Evolutionary conservation across 2,797 vertebrate species (phyloP).

Genomic region (Nannoperca australis): DNA sequence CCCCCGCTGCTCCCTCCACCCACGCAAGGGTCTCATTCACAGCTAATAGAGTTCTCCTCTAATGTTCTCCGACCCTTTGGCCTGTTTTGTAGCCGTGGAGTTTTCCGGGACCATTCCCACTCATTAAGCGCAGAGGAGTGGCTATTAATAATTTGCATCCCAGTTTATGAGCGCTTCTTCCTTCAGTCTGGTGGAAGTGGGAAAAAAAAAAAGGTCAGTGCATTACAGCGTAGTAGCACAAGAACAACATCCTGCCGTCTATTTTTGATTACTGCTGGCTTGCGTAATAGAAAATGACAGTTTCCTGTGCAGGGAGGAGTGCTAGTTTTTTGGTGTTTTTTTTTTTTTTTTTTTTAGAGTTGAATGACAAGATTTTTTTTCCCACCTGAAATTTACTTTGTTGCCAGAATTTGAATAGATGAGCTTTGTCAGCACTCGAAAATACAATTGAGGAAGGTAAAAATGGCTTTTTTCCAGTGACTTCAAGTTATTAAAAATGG

Average conservation of each 20-base stretch:
- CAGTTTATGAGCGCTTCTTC: constrained; percentile 40
- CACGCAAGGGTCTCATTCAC: constrained; percentile 50
- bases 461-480: constrained; percentile 16
- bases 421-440: constrained; percentile 44
- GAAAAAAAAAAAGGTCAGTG: constrained; percentile 66
- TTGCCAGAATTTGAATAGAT: constrained; percentile 28
- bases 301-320: constrained; percentile 58
- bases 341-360: constrained; percentile 36
- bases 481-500: neutral
- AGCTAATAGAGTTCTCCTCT: constrained; percentile 65
- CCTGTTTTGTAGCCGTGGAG: constrained; percentile 48
- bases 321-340: constrained; percentile 59
- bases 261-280: constrained; percentile 68
- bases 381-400: constrained; percentile 37
- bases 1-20: constrained; percentile 46
- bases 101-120: constrained; percentile 54
- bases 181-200: constrained; percentile 57
- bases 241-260: constrained; percentile 76
- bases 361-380: constrained; percentile 49
- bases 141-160: constrained; percentile 48
- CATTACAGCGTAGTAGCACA: constrained; percentile 51
- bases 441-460: constrained; percentile 4
- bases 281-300: constrained; percentile 69
- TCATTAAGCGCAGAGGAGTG: constrained; percentile 35
- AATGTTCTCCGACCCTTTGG: constrained; percentile 50